Base-by-base conservation (phyloP, 2,888 invertebrate genomes). In the Trichogramma evanescens region DNA sequence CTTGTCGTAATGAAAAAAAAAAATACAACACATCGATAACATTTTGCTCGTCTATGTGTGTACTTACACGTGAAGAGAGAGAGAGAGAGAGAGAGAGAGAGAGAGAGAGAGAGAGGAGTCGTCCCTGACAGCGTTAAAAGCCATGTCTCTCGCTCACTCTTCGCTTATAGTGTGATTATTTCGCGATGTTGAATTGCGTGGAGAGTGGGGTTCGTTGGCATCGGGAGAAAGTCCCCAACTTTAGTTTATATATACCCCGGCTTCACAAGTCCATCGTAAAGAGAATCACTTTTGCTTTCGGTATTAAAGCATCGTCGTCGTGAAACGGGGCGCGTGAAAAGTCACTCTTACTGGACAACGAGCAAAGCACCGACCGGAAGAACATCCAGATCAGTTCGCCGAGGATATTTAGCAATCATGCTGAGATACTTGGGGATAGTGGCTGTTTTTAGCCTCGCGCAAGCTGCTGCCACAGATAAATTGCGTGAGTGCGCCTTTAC, bases 231-330 rank as follows among this genome's bases (percentile, higher is more conserved):
- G 77, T 77, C 67, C 26, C 26, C 68, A 68, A 60, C 67, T 71
- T 69, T 73, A 74, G 72, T 76, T 75, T 72, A 76, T 77, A 77
- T 74, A 76, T 76, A 75, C 71, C 58, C 68, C 54, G 66, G 50
- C 63, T 62, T 65, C 65, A 68, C 70, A 70, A 66, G 8, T 9
- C 69, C 70, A 71, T 72, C 70, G 59, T 41, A 51, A 10, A 10
- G 48, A 6, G 6, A n/a, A 6, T 48, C 10, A 6, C n/a, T 9
- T 6, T 13, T n/a, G 9, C 13, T 10, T 13, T 48, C 48, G 55
- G 63, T 60, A 63, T 58, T 26, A 26, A 26, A 26, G 26, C 26
- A 26, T 26, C 26, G 26, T 26, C 26, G 26, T 26, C 26, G 26
- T 26, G 26, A 26, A 26, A 26, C 26, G 26, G 26, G 26, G 26